Evolutionary conservation across 2,113 vertebrate genomes (phyloP).

Genomic region (Elanoides forficatus): DNA sequence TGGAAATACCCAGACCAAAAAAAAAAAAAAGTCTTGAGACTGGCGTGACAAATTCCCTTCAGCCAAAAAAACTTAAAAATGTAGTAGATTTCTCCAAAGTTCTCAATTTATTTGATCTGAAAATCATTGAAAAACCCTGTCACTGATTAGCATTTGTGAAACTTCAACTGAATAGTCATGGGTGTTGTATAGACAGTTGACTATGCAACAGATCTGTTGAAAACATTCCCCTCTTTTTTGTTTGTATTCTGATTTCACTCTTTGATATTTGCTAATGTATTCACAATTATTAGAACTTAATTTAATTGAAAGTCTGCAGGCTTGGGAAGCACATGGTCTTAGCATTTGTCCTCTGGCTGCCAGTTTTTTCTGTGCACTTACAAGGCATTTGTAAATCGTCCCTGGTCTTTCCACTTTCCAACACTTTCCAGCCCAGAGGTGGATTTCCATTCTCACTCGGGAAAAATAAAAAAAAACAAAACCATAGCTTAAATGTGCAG

Average conservation of each 20-base stretch:
- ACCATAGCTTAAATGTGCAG: background rate
- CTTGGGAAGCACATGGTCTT: background rate
- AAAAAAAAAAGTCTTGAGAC: background rate
- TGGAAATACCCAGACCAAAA: background rate
- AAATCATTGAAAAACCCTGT: background rate
- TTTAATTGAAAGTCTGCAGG: constrained; percentile 17
- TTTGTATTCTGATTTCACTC: background rate
- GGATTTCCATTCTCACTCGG: background rate
- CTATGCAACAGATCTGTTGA: background rate
- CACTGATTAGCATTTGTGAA: background rate
- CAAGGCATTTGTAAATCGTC: background rate
- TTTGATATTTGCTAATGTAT: constrained; percentile 44
- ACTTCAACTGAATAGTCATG: background rate
- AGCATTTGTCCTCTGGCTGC: background rate
- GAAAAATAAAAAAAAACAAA: too few species aligned
- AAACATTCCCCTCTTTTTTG: background rate
- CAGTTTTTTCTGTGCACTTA: background rate
- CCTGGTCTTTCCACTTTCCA: background rate
- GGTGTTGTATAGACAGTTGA: background rate
- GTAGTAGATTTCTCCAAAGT: background rate
- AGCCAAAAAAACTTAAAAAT: background rate
- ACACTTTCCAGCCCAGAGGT: background rate
- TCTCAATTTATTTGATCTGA: background rate
- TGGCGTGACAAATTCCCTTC: background rate
- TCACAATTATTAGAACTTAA: constrained; percentile 41